Conservation (phyloP, 1,140 invertebrate species). For the Muscidifurax raptorellus region DNA sequence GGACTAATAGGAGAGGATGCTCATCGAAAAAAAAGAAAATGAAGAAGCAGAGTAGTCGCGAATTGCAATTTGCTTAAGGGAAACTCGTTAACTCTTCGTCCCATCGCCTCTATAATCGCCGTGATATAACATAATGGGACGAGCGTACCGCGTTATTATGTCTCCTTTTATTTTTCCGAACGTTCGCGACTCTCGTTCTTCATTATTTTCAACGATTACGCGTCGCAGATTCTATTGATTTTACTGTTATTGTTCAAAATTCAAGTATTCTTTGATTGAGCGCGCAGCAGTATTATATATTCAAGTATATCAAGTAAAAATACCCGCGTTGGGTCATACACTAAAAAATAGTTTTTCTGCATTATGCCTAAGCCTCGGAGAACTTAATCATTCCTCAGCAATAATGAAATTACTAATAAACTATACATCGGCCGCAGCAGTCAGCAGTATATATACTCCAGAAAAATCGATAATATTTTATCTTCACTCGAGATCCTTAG, state of each 20-base stretch:
- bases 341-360: background rate
- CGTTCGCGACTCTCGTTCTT: background rate
- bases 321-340: background rate
- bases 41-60: background rate
- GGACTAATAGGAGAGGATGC: background rate
- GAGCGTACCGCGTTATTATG: background rate
- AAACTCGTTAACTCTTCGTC: constrained; percentile 30
- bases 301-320: too few relatives aligned
- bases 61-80: constrained; percentile 23
- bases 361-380: too few relatives aligned
- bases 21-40: background rate
- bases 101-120: background rate
- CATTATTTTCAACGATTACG: background rate
- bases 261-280: background rate
- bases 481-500: background rate
- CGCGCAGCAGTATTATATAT: background rate
- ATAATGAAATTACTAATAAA: background rate
- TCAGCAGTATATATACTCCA: too few relatives aligned
- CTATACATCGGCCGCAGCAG: too few relatives aligned
- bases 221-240: too few relatives aligned
- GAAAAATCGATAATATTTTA: background rate
- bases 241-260: background rate
- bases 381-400: too few relatives aligned
- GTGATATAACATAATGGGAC: background rate
- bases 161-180: background rate